phyloP scores from a whole-genome alignment of 2,888 invertebrate species.

The Mellilla xanthometata region DNA sequence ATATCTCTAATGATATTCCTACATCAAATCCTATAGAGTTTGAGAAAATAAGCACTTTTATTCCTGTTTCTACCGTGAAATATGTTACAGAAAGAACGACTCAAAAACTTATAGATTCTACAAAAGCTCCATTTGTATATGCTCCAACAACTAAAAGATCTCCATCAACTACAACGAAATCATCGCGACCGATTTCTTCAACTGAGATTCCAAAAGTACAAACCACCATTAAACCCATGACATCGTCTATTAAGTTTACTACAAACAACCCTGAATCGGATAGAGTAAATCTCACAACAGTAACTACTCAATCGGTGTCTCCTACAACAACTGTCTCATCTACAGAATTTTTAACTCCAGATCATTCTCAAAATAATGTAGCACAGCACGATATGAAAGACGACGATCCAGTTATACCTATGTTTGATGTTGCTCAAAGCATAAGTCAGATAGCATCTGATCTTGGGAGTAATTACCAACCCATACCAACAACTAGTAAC shows the following conservation, averaged over 20 bases:
- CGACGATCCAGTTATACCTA: constrained; percentile 46
- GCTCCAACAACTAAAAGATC: constrained; percentile 38
- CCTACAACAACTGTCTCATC: constrained; percentile 64
- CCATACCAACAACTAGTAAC: constrained; percentile 60
- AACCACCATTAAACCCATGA: constrained; percentile 21
- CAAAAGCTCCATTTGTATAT: constrained; percentile 29
- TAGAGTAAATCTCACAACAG: constrained; percentile 59
- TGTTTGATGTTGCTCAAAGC: constrained; percentile 75
- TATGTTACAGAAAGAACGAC: constrained; percentile 55
- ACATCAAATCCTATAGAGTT: constrained; percentile 48
- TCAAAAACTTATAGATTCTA: constrained; percentile 35
- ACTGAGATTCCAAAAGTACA: constrained; percentile 20
- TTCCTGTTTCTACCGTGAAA: constrained; percentile 56
- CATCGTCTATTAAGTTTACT: constrained; percentile 24
- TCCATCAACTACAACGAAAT: constrained; percentile 33
- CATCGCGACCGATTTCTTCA: constrained; percentile 29
- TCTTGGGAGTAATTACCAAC: constrained; percentile 60
- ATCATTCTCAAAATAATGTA: constrained; percentile 30
- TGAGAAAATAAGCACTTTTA: constrained; percentile 61
- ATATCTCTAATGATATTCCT: constrained; percentile 14
- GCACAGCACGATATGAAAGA: constrained; percentile 30
- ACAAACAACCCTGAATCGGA: constrained; percentile 44
- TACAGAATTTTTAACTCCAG: constrained; percentile 51
- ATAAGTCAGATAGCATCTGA: constrained; percentile 79
- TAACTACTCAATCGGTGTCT: constrained; percentile 73